Percentiles rank a stretch among this genome's conserved stretches.
Evolutionary conservation across 23 tunicate species (phyloP).

Genomic region (Clavelina lepadiformis): DNA sequence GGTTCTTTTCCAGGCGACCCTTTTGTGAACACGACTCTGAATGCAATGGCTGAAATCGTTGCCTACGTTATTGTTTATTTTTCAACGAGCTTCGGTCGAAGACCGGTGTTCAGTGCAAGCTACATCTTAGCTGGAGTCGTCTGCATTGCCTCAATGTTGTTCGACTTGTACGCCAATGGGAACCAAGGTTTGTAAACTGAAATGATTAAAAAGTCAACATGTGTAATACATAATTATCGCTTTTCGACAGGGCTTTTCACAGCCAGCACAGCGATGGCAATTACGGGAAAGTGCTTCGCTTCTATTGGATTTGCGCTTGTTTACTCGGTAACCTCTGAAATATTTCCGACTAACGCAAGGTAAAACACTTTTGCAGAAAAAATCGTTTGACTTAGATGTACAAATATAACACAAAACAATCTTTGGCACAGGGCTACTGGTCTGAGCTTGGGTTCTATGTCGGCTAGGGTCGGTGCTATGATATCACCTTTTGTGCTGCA

Average conservation of each 20-base stretch:
- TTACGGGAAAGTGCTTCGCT: slow-evolving; percentile 64
- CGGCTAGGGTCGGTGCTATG: slow-evolving; percentile 63
- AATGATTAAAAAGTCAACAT: background rate
- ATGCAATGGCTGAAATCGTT: slow-evolving; percentile 38
- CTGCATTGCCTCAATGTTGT: slow-evolving; percentile 40
- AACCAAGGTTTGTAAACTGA: background rate
- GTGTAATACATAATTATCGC: too few relatives aligned
- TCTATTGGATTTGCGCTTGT: slow-evolving; percentile 44
- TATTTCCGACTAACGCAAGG: slow-evolving; percentile 78
- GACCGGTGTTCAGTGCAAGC: slow-evolving; percentile 1
- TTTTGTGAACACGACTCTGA: slow-evolving; percentile 31
- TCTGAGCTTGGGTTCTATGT: slow-evolving; percentile 59
- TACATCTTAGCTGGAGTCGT: slow-evolving; percentile 27
- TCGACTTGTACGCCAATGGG: slow-evolving; percentile 12
- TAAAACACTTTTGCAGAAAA: slow-evolving; percentile 1
- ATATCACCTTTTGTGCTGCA: slow-evolving; percentile 42
- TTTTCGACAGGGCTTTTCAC: slow-evolving; percentile 5
- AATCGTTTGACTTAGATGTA: background rate
- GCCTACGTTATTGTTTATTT: slow-evolving; percentile 23
- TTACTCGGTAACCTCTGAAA: slow-evolving; percentile 54
- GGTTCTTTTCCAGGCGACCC: slow-evolving; percentile 37
- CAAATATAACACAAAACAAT: background rate
- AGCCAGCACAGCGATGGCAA: slow-evolving; percentile 31
- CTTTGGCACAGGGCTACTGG: slow-evolving; percentile 17
- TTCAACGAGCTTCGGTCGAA: slow-evolving; percentile 17